Evolutionary conservation across 2,797 vertebrate genomes (phyloP).

Genomic region (Hemitrygon akajei): DNA sequence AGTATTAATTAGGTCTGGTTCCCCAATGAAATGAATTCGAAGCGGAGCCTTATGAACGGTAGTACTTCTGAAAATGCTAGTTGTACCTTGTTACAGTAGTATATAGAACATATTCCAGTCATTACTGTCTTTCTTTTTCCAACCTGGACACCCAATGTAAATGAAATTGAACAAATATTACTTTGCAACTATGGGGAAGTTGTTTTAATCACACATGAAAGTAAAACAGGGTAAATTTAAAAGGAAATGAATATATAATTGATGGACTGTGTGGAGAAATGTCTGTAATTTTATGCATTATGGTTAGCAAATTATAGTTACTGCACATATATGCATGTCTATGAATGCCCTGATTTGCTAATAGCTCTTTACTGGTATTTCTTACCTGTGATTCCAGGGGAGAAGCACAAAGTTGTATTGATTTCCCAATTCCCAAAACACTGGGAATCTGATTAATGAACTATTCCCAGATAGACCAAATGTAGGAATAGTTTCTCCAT

Average conservation of each 20-base stretch:
- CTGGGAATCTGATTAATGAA: too few relatives aligned
- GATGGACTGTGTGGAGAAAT: too few relatives aligned
- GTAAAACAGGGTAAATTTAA: background rate
- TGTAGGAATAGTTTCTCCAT: too few relatives aligned
- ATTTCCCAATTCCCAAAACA: too few relatives aligned
- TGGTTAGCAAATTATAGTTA: too few relatives aligned
- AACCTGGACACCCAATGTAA: background rate
- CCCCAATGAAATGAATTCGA: constrained; percentile 35
- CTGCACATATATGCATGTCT: too few relatives aligned
- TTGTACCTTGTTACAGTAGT: background rate
- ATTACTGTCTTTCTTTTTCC: background rate
- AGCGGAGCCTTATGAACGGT: constrained; percentile 27
- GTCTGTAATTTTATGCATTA: too few relatives aligned
- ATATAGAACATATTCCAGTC: constrained; percentile 13
- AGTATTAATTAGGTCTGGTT: constrained; percentile 33
- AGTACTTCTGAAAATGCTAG: constrained; percentile 1
- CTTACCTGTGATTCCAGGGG: too few relatives aligned
- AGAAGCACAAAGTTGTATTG: too few relatives aligned
- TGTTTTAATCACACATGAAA: background rate
- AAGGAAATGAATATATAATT: background rate
- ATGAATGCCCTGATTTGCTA: too few relatives aligned
- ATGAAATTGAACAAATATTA: background rate
- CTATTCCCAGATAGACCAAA: too few relatives aligned
- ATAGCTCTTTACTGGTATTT: too few relatives aligned
- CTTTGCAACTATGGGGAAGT: background rate